These are phyloP conservation scores for Murina feae DNA, from an alignment of 2,113 vertebrate genomes.

Conservation along the genomic window DNA sequence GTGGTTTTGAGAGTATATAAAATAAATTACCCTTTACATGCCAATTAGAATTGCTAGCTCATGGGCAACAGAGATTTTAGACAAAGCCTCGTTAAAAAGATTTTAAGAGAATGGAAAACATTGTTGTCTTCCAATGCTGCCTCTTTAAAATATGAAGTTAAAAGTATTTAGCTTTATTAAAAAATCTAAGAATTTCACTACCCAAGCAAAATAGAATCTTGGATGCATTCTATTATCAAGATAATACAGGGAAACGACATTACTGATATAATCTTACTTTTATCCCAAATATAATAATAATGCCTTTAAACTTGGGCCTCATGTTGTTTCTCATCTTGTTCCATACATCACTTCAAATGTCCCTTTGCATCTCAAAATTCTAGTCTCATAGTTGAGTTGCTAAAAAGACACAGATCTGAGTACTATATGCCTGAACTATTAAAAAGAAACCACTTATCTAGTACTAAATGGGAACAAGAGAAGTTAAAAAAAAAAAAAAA, in stretches of 20 bases:
- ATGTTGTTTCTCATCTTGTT: slow-evolving; percentile 1
- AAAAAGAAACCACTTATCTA: slow-evolving; percentile 14
- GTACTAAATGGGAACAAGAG: background rate
- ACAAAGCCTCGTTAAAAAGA: slow-evolving; percentile 4
- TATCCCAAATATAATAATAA: background rate
- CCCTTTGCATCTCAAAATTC: background rate
- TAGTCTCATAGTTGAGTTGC: background rate
- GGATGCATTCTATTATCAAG: background rate
- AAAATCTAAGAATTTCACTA: slow-evolving; percentile 22
- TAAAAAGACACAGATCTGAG: slow-evolving; percentile 18
- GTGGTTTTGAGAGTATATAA: slow-evolving; percentile 27
- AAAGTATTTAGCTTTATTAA: background rate
- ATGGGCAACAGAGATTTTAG: background rate
- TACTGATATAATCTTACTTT: slow-evolving; percentile 16
- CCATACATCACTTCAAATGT: background rate
- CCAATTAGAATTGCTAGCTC: slow-evolving; percentile 16
- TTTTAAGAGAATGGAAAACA: slow-evolving; percentile 40
- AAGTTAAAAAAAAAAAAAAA: background rate
- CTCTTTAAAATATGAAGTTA: background rate
- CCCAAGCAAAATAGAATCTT: background rate
- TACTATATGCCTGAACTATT: slow-evolving; percentile 15
- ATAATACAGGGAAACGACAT: background rate
- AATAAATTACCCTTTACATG: slow-evolving; percentile 50
- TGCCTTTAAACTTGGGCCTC: background rate
- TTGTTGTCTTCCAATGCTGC: background rate